Evolutionary conservation across 2,888 invertebrate genomes (phyloP).

Genomic region (Troides oblongomaculatus): DNA sequence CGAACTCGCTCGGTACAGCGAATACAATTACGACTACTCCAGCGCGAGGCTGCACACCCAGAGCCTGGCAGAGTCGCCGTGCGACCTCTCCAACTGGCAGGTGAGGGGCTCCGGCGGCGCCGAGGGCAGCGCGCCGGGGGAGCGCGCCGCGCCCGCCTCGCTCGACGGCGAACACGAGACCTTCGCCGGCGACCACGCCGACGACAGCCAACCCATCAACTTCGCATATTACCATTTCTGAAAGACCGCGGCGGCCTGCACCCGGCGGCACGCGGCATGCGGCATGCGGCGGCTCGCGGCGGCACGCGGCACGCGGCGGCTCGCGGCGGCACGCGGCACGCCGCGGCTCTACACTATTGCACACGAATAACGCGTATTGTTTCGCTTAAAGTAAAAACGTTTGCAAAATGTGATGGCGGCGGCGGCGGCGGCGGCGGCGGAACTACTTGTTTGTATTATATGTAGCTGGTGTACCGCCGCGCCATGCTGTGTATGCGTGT

Average conservation of each 20-base stretch:
- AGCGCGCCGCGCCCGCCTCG: constrained; percentile 43
- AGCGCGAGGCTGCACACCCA: constrained; percentile 17
- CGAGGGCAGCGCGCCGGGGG: too few species aligned
- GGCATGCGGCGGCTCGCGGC: too few species aligned
- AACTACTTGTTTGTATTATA: too few species aligned
- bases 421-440: too few species aligned
- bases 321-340: too few species aligned
- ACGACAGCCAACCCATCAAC: constrained; percentile 65
- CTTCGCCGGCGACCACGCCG: constrained; percentile 35
- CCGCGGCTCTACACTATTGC: background rate
- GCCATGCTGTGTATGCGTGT: background rate
- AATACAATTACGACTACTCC: constrained; percentile 35
- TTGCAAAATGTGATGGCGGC: background rate
- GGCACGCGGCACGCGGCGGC: too few species aligned
- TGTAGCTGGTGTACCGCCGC: too few species aligned
- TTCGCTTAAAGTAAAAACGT: background rate
- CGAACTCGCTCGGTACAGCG: constrained; percentile 31
- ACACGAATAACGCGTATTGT: background rate
- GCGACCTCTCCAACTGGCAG: constrained; percentile 70
- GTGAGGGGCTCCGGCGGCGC: constrained; percentile 37
- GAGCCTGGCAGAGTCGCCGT: constrained; percentile 53
- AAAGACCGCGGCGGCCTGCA: constrained; percentile 20
- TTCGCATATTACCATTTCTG: constrained; percentile 75
- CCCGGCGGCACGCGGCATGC: too few species aligned
- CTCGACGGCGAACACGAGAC: constrained; percentile 33